Evolutionary conservation across 2,888 invertebrate species (phyloP).

Genomic region (Plebejus anna): DNA sequence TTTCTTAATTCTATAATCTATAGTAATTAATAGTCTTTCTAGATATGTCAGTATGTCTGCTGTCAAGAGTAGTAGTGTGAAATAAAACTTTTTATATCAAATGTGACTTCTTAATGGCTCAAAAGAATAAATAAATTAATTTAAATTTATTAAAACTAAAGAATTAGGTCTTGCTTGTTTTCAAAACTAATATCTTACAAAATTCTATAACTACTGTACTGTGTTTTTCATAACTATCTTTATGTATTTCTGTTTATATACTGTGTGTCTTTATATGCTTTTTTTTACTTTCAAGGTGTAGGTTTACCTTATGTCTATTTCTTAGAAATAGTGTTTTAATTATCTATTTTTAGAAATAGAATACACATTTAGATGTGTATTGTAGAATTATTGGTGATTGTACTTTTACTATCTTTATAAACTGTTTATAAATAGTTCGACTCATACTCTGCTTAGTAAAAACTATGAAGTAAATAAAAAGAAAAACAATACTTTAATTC

Average conservation of each 20-base stretch:
- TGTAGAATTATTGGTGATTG: conserved; percentile 15
- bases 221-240: background rate
- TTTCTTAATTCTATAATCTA: background rate
- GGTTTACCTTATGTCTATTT: background rate
- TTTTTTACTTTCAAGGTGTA: conserved; percentile 8
- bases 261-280: conserved; percentile 18
- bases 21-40: background rate
- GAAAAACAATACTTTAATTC: too few relatives aligned
- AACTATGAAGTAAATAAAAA: background rate
- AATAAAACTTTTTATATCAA: background rate
- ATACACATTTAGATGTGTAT: background rate
- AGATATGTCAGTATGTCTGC: background rate
- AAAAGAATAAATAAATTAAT: background rate
- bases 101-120: background rate
- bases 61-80: background rate
- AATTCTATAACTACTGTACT: background rate
- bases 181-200: background rate
- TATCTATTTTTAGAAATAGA: background rate
- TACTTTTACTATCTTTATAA: background rate
- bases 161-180: too few relatives aligned
- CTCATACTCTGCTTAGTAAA: background rate
- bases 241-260: conserved; percentile 4
- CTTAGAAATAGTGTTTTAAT: background rate
- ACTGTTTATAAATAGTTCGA: conserved; percentile 20
- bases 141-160: background rate